Base-by-base conservation (phyloP, 2,797 vertebrate genomes). In the Melanotaenia nigrans region DNA sequence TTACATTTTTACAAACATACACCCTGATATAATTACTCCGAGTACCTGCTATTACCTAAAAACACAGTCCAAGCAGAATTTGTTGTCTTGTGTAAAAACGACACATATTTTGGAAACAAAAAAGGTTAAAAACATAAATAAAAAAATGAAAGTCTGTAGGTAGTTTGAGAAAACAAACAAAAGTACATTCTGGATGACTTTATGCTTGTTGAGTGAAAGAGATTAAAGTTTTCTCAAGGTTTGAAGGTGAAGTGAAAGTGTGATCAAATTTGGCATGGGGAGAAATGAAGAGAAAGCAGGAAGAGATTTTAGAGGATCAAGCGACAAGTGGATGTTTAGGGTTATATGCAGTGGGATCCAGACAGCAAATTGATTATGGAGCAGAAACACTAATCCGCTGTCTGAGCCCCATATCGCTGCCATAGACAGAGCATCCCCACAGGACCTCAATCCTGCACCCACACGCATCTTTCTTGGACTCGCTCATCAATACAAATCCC, bases 291-390 rank as follows among this genome's bases (percentile, higher is more conserved):
- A 71, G 63, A 65, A 66, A 51, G 57, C 54, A 71, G 42, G 73
- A 64, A 56, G 32, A 68, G 60, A 76, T 78, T 81, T 73, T 56
- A 55, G 71, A 57, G 75, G 75, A 85, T 84, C 73, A 73, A 80
- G 72, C 18, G 1, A 71, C 38, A 71, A 84, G 73, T 82, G 79
- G 77, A 84, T 87, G 85, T 88, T 91, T 83, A 80, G 86, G 64
- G 81, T 81, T 88, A 71, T 73, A 61, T 86, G 81, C 77, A 87
- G 65, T 45, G 63, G 79, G 82, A 88, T 85, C 82, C 77, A 91
- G 86, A 84, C 88, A 77, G 79, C 71, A 87, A 90, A 92, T 90
- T 92, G 88, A 93, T 92, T 91, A 89, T 87, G 73, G 77, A 86
- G 87, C 90, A 89, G 81, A 89, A 91, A 90, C 87, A 87, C 84